Evolutionary conservation across 2,888 invertebrate genomes (phyloP).

Genomic region (Temnothorax rugatulus): DNA sequence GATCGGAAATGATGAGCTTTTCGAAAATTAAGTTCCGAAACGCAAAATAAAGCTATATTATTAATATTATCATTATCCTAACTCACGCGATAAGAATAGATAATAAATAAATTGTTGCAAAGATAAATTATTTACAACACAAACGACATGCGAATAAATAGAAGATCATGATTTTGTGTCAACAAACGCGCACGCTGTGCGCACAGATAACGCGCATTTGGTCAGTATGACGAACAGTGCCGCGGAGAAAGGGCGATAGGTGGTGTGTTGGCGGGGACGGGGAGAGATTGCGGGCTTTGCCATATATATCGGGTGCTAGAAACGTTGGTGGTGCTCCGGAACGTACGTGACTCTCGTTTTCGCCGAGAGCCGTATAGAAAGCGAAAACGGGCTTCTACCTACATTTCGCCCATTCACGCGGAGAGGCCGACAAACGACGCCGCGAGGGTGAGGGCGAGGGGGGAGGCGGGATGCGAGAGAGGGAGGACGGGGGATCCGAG

Average conservation of each 20-base stretch:
- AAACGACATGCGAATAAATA: background rate
- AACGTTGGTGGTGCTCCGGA: constrained; percentile 78
- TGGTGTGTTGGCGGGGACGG: constrained; percentile 26
- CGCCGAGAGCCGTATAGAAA: constrained; percentile 85
- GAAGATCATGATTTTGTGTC: constrained; percentile 19
- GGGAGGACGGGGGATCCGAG: constrained; percentile 43
- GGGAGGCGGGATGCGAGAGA: constrained; percentile 38
- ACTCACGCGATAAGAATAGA: background rate
- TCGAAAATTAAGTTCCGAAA: background rate
- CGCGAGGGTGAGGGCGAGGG: constrained; percentile 64
- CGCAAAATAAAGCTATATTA: background rate
- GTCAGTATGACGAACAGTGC: constrained; percentile 51
- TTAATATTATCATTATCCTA: background rate
- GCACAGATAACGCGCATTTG: constrained; percentile 47
- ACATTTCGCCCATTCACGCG: constrained; percentile 86
- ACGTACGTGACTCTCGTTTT: constrained; percentile 85
- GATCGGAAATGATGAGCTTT: background rate
- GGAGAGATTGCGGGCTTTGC: constrained; percentile 71
- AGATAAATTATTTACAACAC: background rate
- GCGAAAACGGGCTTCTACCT: constrained; percentile 85
- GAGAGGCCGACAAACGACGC: constrained; percentile 75
- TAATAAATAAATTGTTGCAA: background rate
- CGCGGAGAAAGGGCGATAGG: constrained; percentile 47
- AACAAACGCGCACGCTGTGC: background rate
- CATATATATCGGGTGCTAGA: constrained; percentile 70